Evolutionary conservation across 2,113 vertebrate genomes (phyloP).

Genomic region (Psophia crepitans): DNA sequence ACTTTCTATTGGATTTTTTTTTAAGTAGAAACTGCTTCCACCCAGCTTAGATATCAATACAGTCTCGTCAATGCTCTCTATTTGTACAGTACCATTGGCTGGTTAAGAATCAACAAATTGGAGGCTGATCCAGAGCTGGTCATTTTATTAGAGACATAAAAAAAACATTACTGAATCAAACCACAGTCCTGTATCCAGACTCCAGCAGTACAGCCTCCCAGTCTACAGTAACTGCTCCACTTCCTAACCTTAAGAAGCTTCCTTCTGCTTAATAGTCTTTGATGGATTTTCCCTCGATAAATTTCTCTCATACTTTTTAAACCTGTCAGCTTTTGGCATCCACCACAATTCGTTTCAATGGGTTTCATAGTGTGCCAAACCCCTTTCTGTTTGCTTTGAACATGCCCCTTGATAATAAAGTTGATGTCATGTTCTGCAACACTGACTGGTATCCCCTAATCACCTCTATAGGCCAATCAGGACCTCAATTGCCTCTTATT

Average conservation of each 20-base stretch:
- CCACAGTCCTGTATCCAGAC: not conserved
- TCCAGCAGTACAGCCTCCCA: not conserved
- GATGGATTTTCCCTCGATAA: not conserved
- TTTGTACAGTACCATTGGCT: not conserved
- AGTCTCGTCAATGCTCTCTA: not conserved
- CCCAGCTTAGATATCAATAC: not conserved
- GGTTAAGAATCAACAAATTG: not conserved
- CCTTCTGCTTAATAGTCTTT: not conserved
- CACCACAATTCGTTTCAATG: not conserved
- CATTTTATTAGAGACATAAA: not conserved
- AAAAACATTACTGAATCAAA: not conserved
- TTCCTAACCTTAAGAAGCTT: not conserved
- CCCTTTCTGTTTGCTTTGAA: not conserved
- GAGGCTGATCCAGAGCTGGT: not conserved
- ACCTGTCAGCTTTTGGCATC: not conserved
- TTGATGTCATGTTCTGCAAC: not conserved
- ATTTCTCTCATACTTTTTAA: not conserved
- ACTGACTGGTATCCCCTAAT: not conserved
- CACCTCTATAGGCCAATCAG: not conserved
- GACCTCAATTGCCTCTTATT: not conserved
- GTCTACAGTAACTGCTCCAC: not conserved
- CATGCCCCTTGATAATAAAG: not conserved
- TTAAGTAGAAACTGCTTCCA: not conserved
- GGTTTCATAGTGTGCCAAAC: not conserved
- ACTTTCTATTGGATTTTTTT: not conserved